Base-by-base conservation (phyloP, 2,888 invertebrate species). In the Conomelus anceps region DNA sequence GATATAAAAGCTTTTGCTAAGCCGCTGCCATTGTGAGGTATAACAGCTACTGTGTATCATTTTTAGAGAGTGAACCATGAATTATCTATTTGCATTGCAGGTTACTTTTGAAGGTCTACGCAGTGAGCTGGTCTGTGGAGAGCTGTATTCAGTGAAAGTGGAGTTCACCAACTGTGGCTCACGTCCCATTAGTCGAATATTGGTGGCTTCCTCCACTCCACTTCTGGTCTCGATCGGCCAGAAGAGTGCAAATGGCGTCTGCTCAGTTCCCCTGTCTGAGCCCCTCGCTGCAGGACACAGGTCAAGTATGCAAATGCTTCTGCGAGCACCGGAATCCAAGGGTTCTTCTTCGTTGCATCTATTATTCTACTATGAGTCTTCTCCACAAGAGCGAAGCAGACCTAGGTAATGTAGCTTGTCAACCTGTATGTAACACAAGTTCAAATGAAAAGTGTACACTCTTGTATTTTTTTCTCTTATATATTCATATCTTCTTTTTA, bases 281-380 rank as follows among this genome's bases (percentile, higher is more conserved):
- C 90, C 84, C 92, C 93, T 96, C 91, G 92, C 94, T 91, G 94
- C 95, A 89, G 93, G 95, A 91, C 92, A 94, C 91, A 93, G 94
- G 90, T 93, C 94, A 92, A 93, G 93, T 87, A 93, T 95, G 90
- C 94, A 94, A 22, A 93, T 96, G 92, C 97, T 96, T 96, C 93
- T 97, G 23, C 95, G 96, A 92, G 96, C 96, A 0, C 96, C 96
- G 0, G 95, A 95, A 91, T 93, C 94, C 85, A 95, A 95, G 88
- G 96, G 96, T 0, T 93, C 94, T 23, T 95, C 95, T 91, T 93
- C 94, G 4, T 93, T 97, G 85, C 95, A 97, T 92, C 93, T 97
- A 91, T 94, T 97, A 87, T 96, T 97, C 93, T 97, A 97, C 92
- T 97, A 97, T 92, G 96, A 96, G 92, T 95, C 95, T 92, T 92